Conservation (phyloP, 2,888 invertebrate genomes). For the Altica lythri region DNA sequence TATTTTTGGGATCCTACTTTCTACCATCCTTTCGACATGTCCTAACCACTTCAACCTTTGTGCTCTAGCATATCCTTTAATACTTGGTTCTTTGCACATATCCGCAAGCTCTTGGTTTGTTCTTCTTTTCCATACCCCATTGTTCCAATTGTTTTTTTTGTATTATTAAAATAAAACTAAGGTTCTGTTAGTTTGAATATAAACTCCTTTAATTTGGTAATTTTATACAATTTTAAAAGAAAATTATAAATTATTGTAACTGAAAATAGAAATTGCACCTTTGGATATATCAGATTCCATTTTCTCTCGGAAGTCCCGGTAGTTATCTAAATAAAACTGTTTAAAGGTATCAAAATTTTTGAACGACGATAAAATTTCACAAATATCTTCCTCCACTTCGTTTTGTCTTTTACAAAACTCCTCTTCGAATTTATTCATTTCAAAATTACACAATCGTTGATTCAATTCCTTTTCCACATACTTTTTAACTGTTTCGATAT, state of each 20-base stretch:
- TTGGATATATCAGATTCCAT: not conserved
- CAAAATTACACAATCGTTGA: not conserved
- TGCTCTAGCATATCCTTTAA: no score
- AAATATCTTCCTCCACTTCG: not conserved
- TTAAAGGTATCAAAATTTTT: conserved; percentile 9
- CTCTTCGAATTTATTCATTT: conserved; percentile 4
- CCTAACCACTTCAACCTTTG: no score
- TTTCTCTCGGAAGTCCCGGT: not conserved
- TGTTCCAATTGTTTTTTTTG: no score
- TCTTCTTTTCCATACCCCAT: no score
- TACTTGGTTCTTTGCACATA: no score
- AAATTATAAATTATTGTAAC: conserved; percentile 2
- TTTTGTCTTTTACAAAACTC: not conserved
- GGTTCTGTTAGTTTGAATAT: no score
- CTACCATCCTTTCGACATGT: no score
- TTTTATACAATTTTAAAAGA: no score
- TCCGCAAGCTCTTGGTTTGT: no score
- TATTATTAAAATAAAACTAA: no score
- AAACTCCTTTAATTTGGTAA: no score
- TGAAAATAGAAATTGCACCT: conserved; percentile 5
- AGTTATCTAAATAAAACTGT: not conserved
- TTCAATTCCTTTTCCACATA: not conserved
- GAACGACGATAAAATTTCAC: conserved; percentile 2
- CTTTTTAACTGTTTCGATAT: not conserved
- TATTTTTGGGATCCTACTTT: no score